phyloP scores from a whole-genome alignment of 2,888 invertebrate genomes.

The Patella depressa region DNA sequence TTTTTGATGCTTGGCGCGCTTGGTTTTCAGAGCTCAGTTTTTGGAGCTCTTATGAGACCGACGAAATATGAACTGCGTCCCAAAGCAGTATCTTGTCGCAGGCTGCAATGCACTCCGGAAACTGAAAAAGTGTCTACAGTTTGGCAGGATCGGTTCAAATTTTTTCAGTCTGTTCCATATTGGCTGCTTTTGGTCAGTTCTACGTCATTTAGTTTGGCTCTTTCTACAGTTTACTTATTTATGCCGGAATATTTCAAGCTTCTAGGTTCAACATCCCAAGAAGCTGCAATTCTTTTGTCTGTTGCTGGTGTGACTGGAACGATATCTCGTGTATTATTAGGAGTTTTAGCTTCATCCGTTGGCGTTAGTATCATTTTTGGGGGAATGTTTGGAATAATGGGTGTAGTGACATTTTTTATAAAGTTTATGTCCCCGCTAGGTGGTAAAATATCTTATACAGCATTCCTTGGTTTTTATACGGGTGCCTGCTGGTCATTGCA shows the following conservation, averaged over 20 bases:
- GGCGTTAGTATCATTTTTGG: background rate
- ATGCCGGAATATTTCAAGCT: background rate
- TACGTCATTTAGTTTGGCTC: background rate
- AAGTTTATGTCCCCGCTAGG: background rate
- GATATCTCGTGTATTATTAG: background rate
- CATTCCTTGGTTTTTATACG: background rate
- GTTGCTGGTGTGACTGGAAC: background rate
- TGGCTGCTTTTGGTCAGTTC: background rate
- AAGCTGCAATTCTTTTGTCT: background rate
- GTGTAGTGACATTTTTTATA: background rate
- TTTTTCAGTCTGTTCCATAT: background rate
- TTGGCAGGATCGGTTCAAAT: no score
- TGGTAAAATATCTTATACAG: background rate
- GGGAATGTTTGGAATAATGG: background rate
- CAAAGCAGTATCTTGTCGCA: background rate
- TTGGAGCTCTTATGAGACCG: conserved; percentile 18
- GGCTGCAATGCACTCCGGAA: no score
- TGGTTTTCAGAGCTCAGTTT: conserved; percentile 16
- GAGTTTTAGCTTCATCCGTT: background rate
- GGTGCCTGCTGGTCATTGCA: background rate
- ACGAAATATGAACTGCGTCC: conserved; percentile 16
- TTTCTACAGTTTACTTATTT: background rate
- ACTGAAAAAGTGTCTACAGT: no score
- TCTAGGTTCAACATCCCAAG: background rate
- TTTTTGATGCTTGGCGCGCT: conserved; percentile 16